Conservation (phyloP, 1,140 invertebrate genomes). For the Vollenhovia emeryi region DNA sequence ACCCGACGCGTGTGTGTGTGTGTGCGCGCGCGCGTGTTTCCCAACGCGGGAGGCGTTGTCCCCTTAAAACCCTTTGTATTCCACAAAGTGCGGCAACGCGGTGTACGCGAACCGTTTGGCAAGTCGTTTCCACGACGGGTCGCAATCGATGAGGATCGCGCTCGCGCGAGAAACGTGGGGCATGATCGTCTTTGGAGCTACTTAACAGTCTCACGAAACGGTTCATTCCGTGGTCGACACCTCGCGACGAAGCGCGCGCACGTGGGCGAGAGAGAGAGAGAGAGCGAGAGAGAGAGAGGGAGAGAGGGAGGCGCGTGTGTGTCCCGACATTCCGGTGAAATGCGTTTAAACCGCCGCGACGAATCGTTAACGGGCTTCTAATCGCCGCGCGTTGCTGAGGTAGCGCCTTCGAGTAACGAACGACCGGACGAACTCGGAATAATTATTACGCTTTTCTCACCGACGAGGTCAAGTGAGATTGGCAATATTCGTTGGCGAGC, state of each 20-base stretch:
- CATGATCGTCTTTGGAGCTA: conserved; percentile 13
- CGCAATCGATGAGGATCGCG: conserved; percentile 21
- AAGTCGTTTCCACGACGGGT: conserved; percentile 44
- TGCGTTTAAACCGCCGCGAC: conserved; percentile 42
- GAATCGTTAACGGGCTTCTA: conserved; percentile 57
- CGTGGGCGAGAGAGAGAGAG: neutral
- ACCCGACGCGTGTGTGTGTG: too few species aligned
- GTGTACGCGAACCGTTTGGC: conserved; percentile 43
- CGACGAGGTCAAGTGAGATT: conserved; percentile 52
- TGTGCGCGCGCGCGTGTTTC: too few species aligned
- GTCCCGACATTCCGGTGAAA: conserved; percentile 37
- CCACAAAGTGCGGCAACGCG: neutral
- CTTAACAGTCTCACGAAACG: conserved; percentile 47
- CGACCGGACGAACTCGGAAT: conserved; percentile 33
- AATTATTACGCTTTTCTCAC: conserved; percentile 41
- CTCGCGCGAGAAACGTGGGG: neutral
- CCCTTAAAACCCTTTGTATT: conserved; percentile 32
- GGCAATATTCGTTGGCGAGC: conserved; percentile 50
- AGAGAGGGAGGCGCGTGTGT: neutral
- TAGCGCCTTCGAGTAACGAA: conserved; percentile 16
- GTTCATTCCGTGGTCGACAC: conserved; percentile 27
- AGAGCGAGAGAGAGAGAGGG: conserved; percentile 12
- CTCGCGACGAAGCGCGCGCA: neutral
- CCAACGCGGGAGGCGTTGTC: conserved; percentile 3
- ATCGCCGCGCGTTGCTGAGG: conserved; percentile 26